A percentile compares a stretch with the other conserved stretches of the same genome.
Conservation (phyloP, 2,113 vertebrate species). For the Genyomyrus donnyi region DNA sequence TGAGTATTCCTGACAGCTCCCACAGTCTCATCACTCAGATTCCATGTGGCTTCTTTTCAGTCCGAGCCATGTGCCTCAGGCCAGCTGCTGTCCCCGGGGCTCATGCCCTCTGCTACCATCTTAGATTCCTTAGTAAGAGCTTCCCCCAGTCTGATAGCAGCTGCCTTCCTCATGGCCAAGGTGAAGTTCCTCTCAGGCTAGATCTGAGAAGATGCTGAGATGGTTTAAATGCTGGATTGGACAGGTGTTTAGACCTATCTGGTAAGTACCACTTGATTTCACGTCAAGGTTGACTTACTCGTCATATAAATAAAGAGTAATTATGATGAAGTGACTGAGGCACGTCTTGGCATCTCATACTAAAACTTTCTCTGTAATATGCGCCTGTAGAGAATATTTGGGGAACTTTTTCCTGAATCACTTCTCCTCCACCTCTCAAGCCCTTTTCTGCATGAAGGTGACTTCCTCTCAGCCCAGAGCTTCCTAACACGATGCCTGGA, state of each 20-base stretch:
- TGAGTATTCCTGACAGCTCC: not conserved
- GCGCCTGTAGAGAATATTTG: not conserved
- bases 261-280: not conserved
- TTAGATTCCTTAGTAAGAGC: constrained; percentile 52
- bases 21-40: not conserved
- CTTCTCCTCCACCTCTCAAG: not conserved
- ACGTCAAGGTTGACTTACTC: not conserved
- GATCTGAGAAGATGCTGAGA: not conserved
- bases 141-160: constrained; percentile 49
- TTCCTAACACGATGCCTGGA: constrained; percentile 57
- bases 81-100: constrained; percentile 54
- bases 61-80: constrained; percentile 44
- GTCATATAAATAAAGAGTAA: not conserved
- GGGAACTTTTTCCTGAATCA: not conserved
- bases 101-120: constrained; percentile 55
- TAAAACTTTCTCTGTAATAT: not conserved
- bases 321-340: not conserved
- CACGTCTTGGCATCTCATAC: not conserved
- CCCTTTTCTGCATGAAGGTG: constrained; percentile 44
- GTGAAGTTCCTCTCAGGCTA: constrained; percentile 63
- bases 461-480: constrained; percentile 52
- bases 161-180: constrained; percentile 54
- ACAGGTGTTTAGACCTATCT: not conserved
- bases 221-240: not conserved
- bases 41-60: not conserved